A percentile compares a stretch with the other conserved stretches of the same genome.
Evolutionary conservation across 2,888 invertebrate species (phyloP).

Genomic region (Prosapia bicincta): DNA sequence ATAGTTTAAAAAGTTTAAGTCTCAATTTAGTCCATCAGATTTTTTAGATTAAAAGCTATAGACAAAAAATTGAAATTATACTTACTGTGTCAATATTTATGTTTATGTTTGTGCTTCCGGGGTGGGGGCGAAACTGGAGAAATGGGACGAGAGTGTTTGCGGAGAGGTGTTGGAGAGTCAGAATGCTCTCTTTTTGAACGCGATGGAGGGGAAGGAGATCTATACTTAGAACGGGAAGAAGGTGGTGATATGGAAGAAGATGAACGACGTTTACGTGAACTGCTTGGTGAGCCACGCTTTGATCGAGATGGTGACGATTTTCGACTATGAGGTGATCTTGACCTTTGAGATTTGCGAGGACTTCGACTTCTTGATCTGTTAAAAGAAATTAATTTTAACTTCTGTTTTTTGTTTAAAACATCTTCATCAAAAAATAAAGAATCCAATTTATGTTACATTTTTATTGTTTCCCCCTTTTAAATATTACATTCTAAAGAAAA

Average conservation of each 20-base stretch:
- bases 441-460: not conserved
- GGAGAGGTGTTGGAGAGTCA: constrained; percentile 44
- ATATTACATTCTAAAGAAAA: too few relatives aligned
- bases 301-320: constrained; percentile 42
- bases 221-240: constrained; percentile 45
- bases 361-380: constrained; percentile 35
- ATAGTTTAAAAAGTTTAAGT: too few relatives aligned
- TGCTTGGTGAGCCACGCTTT: constrained; percentile 49
- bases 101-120: constrained; percentile 53
- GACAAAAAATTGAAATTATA: not conserved
- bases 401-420: too few relatives aligned
- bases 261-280: constrained; percentile 42
- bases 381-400: too few relatives aligned
- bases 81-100: constrained; percentile 45
- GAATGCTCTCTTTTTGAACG: constrained; percentile 39
- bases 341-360: constrained; percentile 31
- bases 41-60: too few relatives aligned
- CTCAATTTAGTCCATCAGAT: too few relatives aligned
- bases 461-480: too few relatives aligned
- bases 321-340: constrained; percentile 28
- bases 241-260: constrained; percentile 47
- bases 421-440: not conserved
- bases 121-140: constrained; percentile 40
- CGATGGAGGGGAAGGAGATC: constrained; percentile 45
- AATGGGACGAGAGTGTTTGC: constrained; percentile 44